Evolutionary conservation across 2,888 invertebrate genomes (phyloP).

Genomic region (Margaritifera margaritifera): DNA sequence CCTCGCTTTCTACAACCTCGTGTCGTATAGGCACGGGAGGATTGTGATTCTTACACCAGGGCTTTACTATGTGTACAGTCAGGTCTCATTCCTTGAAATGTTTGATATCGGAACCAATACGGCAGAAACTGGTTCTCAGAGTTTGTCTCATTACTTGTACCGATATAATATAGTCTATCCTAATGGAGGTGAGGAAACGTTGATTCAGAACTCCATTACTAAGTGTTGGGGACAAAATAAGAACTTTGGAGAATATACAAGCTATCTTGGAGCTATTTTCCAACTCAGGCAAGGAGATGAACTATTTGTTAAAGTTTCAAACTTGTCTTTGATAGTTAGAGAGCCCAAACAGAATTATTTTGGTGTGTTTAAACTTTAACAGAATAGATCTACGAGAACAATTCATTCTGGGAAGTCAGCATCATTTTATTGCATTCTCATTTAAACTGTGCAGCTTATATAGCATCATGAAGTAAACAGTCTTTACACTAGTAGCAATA

Average conservation of each 20-base stretch:
- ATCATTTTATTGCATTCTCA: too few species aligned
- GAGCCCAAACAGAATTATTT: constrained; percentile 65
- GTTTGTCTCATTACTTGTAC: constrained; percentile 58
- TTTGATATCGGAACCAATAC: constrained; percentile 38
- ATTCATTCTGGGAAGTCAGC: too few species aligned
- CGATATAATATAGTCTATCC: constrained; percentile 65
- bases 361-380: constrained; percentile 55
- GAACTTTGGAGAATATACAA: constrained; percentile 64
- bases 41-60: constrained; percentile 61
- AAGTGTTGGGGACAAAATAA: constrained; percentile 62
- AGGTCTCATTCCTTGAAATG: constrained; percentile 59
- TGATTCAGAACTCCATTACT: constrained; percentile 63
- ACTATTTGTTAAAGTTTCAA: constrained; percentile 65
- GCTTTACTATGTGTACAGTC: constrained; percentile 64
- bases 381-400: too few species aligned
- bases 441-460: too few species aligned
- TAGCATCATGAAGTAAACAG: too few species aligned
- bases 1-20: constrained; percentile 59
- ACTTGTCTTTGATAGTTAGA: constrained; percentile 53
- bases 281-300: constrained; percentile 62
- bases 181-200: constrained; percentile 61
- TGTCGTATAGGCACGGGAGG: constrained; percentile 58
- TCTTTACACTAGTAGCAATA: too few species aligned
- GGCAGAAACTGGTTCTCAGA: constrained; percentile 32
- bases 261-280: constrained; percentile 66